phyloP scores from a whole-genome alignment of 2,113 vertebrate genomes.

The Scophthalmus maximus region DNA sequence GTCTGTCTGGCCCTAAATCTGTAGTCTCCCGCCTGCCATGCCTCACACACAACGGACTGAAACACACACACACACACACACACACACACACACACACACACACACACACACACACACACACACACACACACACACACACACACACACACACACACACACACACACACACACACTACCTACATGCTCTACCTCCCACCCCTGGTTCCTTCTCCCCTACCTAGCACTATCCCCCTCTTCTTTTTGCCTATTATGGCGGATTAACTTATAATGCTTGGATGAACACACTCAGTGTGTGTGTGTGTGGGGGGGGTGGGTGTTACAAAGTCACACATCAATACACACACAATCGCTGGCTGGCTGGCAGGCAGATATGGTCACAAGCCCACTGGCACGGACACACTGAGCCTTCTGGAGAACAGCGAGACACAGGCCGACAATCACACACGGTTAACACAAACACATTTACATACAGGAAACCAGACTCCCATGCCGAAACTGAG shows the following conservation, averaged over 20 bases:
- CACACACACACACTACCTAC: constrained; percentile 32
- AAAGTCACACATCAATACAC: constrained; percentile 78
- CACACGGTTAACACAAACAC: constrained; percentile 36
- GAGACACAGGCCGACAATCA: constrained; percentile 32
- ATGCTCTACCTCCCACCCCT: constrained; percentile 32
- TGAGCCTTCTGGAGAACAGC: constrained; percentile 66
- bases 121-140: constrained; percentile 1
- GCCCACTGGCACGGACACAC: constrained; percentile 71
- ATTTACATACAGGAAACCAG: constrained; percentile 62
- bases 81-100: constrained; percentile 37
- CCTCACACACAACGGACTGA: constrained; percentile 58
- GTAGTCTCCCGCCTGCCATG: constrained; percentile 59
- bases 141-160: constrained; percentile 47
- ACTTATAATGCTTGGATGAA: constrained; percentile 84
- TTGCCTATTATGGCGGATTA: constrained; percentile 85
- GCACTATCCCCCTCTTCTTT: constrained; percentile 63
- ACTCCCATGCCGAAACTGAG: constrained; percentile 67
- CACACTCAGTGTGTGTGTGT: constrained; percentile 69
- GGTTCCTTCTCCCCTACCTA: constrained; percentile 27
- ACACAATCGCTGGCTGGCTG: constrained; percentile 66
- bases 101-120: not conserved
- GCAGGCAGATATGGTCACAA: constrained; percentile 77
- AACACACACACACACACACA: no score
- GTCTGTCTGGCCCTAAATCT: constrained; percentile 66
- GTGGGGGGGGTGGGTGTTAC: constrained; percentile 38